Evolutionary conservation across 1,140 invertebrate genomes (phyloP).

Genomic region (Rhagoletis pomonella): DNA sequence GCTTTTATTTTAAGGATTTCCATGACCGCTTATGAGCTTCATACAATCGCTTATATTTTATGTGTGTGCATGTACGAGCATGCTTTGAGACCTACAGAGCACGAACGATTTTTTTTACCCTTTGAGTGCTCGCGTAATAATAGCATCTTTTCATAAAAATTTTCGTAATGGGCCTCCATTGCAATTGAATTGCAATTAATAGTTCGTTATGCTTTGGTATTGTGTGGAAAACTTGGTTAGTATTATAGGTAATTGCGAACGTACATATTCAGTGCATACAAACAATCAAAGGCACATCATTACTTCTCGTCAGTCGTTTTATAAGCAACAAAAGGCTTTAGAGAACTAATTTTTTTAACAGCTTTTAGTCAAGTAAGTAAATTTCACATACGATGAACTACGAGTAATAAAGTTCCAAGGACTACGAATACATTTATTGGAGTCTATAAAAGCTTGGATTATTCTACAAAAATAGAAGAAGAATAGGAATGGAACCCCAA

Average conservation of each 20-base stretch:
- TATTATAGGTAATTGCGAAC: neutral
- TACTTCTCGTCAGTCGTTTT: neutral
- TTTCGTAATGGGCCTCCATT: neutral
- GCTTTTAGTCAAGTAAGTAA: too few relatives aligned
- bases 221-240: neutral
- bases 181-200: neutral
- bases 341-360: too few relatives aligned
- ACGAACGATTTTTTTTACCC: neutral
- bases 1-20: neutral
- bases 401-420: too few relatives aligned
- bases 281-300: too few relatives aligned
- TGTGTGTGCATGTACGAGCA: neutral
- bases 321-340: neutral
- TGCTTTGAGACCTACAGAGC: neutral
- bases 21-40: neutral
- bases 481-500: too few relatives aligned
- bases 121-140: neutral
- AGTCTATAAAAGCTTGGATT: too few relatives aligned
- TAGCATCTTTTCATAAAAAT: neutral
- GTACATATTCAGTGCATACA: neutral
- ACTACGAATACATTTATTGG: too few relatives aligned
- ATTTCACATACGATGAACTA: too few relatives aligned
- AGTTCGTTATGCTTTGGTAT: neutral
- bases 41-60: neutral
- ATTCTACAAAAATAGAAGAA: too few relatives aligned